These are phyloP conservation scores for Pipistrellus kuhlii DNA, from an alignment of 2,797 vertebrate genomes.

Conservation along the genomic window DNA sequence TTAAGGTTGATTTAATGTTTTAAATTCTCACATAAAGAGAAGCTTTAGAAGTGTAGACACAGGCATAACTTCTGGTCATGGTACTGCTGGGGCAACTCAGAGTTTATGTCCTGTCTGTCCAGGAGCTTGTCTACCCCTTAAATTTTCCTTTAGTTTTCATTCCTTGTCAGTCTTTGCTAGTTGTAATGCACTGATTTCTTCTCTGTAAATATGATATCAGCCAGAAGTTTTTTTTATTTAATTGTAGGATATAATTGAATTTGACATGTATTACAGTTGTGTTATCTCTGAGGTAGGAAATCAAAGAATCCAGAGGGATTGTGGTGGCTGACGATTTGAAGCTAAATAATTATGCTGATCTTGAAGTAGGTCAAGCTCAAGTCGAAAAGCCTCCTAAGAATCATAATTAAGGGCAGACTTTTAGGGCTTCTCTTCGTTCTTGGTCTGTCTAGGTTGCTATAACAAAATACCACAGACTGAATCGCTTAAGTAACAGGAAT, in stretches of 20 bases:
- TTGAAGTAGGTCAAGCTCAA: neutral
- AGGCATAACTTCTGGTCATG: neutral
- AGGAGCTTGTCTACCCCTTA: neutral
- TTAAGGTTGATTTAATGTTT: neutral
- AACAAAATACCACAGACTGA: neutral
- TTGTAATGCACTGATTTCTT: neutral
- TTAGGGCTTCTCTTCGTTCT: neutral
- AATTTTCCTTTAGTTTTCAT: neutral
- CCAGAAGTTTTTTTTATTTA: neutral
- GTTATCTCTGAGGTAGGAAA: neutral
- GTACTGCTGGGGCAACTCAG: neutral
- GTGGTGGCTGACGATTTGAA: neutral
- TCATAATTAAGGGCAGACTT: neutral
- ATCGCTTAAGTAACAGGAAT: neutral
- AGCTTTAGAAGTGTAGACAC: neutral
- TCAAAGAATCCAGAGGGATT: neutral
- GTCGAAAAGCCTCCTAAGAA: neutral
- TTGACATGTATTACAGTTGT: neutral
- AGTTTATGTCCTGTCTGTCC: neutral
- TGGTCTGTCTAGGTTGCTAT: neutral
- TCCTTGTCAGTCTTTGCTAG: neutral
- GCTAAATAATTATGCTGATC: neutral
- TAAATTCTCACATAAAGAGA: neutral
- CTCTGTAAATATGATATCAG: neutral
- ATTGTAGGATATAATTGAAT: neutral